These are phyloP conservation scores for Rhimphoctona megacephalus DNA, from an alignment of 2,888 invertebrate species.

Conservation along the genomic window DNA sequence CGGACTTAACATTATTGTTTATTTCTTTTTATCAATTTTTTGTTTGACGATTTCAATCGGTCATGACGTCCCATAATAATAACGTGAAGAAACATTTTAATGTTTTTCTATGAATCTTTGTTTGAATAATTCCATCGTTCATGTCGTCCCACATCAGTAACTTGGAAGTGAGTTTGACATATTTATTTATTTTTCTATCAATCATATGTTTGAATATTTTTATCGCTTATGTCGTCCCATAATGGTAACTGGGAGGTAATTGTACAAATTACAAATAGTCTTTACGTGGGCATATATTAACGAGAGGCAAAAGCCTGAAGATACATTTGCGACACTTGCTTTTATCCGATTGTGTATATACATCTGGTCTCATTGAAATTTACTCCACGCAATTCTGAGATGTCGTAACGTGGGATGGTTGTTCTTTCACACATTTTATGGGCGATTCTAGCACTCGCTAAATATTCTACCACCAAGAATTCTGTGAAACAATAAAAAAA, in stretches of 20 bases:
- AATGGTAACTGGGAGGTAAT: neutral
- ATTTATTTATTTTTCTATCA: neutral
- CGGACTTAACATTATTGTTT: neutral
- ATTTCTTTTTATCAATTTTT: neutral
- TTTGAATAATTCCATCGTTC: neutral
- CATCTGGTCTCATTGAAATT: slow-evolving; percentile 1
- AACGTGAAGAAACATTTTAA: neutral
- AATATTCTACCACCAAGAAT: neutral
- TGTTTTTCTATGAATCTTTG: neutral
- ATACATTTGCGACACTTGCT: slow-evolving; percentile 15
- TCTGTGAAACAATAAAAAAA: neutral
- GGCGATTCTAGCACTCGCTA: neutral
- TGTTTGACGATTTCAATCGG: neutral
- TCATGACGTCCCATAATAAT: neutral
- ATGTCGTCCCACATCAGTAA: neutral
- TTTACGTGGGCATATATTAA: neutral
- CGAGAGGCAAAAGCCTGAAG: neutral
- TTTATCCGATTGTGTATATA: neutral
- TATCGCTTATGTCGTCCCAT: neutral
- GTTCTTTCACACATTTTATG: neutral
- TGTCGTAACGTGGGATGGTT: neutral
- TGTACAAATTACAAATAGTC: neutral
- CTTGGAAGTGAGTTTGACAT: neutral
- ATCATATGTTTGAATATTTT: neutral
- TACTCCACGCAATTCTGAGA: neutral